Base-by-base conservation (phyloP, 1,140 invertebrate genomes). In the Lepidurus couesii region DNA sequence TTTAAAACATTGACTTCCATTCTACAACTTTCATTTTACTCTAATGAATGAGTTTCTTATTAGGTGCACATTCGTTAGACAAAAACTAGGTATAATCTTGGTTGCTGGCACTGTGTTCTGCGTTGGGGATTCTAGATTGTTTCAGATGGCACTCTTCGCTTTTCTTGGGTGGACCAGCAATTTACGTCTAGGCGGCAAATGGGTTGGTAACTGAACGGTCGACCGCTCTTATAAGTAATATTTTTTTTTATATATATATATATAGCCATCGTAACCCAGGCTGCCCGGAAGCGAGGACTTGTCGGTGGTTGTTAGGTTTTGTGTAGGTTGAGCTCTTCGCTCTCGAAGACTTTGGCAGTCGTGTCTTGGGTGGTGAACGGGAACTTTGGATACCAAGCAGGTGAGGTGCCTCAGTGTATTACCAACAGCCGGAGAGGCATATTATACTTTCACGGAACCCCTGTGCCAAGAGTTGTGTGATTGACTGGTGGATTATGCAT, bases 351-450 rank as follows among this genome's bases (percentile, higher is more conserved):
- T 65, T 65, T 4, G 2, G 34, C 53, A 65, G 53, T 65, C 53
- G 53, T 65, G 53, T 65, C 53, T 65, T 65, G 53, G 34, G 34
- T 34, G 34, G 53, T 65, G 53, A 65, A 65, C 53, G 53, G 13
- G 53, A 21, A 65, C 13, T 21, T 65, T n/a, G 8, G 53, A 21
- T 65, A 21, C 3, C 53, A 65, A 65, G 53, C 53, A 65, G 53
- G 53, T 65, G 53, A 65, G 53, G 16, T 65, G 53, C 53, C 21
- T 13, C 53, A 65, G 53, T 65, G 53, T 9, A 65, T 13, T 65
- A 65, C 53, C 53, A 65, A 65, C 53, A 65, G 53, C n/a, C 21
- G 53, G 53, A 21, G 53, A 65, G 21, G 34, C 34, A 34, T 34
- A 34, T 34, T 34, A 34, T 34, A 34, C 34, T 34, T 34, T 34